A percentile compares a stretch with the other conserved stretches of the same genome.
Conservation (phyloP, 2,888 invertebrate genomes). For the Scaptomyza reducta region DNA sequence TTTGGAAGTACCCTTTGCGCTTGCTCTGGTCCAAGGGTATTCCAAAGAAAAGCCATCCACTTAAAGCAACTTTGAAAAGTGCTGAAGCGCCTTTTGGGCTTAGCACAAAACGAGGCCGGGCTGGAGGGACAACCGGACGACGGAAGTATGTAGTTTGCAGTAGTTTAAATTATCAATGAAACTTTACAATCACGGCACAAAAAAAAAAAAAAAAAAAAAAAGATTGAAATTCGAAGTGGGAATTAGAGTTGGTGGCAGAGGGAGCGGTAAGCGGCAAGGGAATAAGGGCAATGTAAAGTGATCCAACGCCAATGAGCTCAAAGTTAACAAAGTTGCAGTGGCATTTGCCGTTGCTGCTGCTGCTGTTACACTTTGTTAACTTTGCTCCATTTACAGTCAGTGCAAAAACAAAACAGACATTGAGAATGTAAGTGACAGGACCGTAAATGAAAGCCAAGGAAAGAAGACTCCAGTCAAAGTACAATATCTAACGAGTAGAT, state of each 20-base stretch:
- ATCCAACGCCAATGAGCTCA: conserved; percentile 58
- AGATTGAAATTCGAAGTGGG: conserved; percentile 23
- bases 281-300: conserved; percentile 26
- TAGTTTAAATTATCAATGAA: conserved; percentile 78
- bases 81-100: conserved; percentile 66
- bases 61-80: conserved; percentile 59
- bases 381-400: conserved; percentile 59
- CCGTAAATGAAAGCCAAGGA: too few species aligned
- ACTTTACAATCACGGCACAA: conserved; percentile 68
- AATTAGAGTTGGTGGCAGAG: not conserved
- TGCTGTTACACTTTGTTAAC: conserved; percentile 62
- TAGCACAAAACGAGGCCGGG: conserved; percentile 26
- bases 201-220: conserved; percentile 10
- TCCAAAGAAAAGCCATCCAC: conserved; percentile 23
- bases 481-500: conserved; percentile 17
- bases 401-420: conserved; percentile 13
- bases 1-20: conserved; percentile 7
- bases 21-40: conserved; percentile 5
- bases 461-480: conserved; percentile 11
- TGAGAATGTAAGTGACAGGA: not conserved
- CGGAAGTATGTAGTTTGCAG: conserved; percentile 50
- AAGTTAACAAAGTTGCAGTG: conserved; percentile 67
- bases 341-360: conserved; percentile 13
- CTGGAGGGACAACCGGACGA: conserved; percentile 3
- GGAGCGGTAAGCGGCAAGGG: not conserved